Evolutionary conservation across 2,888 invertebrate species (phyloP).

Genomic region (Orthosia gothica): DNA sequence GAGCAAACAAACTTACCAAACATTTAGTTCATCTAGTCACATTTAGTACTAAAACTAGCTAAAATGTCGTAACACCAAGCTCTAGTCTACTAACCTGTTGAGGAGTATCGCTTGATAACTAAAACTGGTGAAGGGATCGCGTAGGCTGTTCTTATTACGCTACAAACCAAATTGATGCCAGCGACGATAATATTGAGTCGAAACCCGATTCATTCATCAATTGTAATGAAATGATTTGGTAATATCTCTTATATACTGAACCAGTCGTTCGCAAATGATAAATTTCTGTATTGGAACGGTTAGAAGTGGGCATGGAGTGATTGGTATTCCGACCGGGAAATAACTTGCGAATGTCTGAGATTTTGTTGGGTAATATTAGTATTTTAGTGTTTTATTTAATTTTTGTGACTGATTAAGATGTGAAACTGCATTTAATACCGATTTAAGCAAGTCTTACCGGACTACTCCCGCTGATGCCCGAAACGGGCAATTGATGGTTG

Average conservation of each 20-base stretch:
- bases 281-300: constrained; percentile 52
- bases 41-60: neutral
- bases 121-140: constrained; percentile 72
- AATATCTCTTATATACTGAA: constrained; percentile 53
- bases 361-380: constrained; percentile 20
- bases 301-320: constrained; percentile 53
- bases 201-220: constrained; percentile 71
- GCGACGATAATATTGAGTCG: constrained; percentile 65
- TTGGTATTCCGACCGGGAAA: constrained; percentile 46
- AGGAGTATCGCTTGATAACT: constrained; percentile 61
- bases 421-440: too few relatives aligned
- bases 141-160: constrained; percentile 69
- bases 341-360: constrained; percentile 31
- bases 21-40: neutral
- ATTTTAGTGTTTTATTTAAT: constrained; percentile 7
- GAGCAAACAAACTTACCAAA: neutral
- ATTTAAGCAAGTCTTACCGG: too few relatives aligned
- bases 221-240: constrained; percentile 67
- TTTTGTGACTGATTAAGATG: neutral
- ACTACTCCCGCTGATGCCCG: too few relatives aligned
- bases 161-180: constrained; percentile 66
- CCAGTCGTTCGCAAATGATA: constrained; percentile 54
- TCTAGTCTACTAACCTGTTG: constrained; percentile 49
- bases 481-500: too few relatives aligned
- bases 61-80: constrained; percentile 35